phyloP scores from a whole-genome alignment of 2,113 vertebrate species.

The Psephotus haematonotus region DNA sequence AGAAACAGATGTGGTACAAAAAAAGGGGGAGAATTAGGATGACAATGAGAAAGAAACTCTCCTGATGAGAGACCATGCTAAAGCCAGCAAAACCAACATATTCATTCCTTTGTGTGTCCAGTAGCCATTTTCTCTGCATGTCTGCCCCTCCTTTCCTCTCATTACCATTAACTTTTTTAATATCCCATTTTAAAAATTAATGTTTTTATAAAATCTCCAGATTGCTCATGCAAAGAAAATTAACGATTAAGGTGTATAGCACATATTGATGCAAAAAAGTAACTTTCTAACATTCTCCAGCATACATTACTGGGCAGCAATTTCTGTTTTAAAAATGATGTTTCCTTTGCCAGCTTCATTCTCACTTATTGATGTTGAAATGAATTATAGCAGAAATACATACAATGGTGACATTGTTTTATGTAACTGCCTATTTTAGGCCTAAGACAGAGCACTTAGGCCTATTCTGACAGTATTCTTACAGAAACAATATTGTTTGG shows the following conservation, averaged over 20 bases:
- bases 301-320: background rate
- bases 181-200: background rate
- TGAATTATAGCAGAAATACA: background rate
- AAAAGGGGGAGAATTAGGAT: background rate
- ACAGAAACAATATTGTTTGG: background rate
- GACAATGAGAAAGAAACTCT: background rate
- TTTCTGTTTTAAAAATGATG: slow-evolving; percentile 1
- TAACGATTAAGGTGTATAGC: background rate
- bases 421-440: background rate
- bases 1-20: background rate
- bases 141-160: background rate
- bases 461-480: background rate
- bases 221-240: background rate
- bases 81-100: background rate
- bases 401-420: background rate
- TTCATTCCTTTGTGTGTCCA: background rate
- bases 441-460: background rate
- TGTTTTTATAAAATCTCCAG: slow-evolving; percentile 12
- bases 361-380: background rate
- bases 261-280: background rate
- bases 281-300: background rate
- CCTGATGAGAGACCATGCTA: background rate
- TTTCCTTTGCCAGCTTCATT: background rate
- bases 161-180: background rate
- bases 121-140: background rate